phyloP scores from a whole-genome alignment of 2,113 vertebrate species.

The Pogonocichla stellata region DNA sequence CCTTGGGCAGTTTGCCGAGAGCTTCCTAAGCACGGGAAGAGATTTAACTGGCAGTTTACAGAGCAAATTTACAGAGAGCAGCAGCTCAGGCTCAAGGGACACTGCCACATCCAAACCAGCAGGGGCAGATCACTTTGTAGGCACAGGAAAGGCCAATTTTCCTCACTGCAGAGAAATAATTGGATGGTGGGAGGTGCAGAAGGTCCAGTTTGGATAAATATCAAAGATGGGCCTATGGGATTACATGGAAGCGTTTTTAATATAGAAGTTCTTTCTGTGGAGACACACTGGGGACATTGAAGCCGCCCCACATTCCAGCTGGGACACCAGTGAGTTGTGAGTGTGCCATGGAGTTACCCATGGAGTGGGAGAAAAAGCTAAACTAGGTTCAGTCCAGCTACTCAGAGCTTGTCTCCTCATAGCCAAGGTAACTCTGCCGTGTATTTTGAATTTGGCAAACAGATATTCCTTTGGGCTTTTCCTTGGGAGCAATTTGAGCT shows the following conservation, averaged over 20 bases:
- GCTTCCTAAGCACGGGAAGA: not conserved
- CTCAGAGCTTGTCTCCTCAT: not conserved
- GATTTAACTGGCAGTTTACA: not conserved
- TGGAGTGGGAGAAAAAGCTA: not conserved
- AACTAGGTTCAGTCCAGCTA: not conserved
- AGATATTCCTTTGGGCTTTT: not conserved
- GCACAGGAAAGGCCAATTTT: not conserved
- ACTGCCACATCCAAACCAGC: not conserved
- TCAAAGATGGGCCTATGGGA: not conserved
- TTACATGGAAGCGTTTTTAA: not conserved
- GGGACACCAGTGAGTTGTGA: rapidly evolving
- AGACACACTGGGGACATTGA: not conserved
- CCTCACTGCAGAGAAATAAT: not conserved
- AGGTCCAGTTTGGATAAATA: not conserved
- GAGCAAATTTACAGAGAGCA: not conserved
- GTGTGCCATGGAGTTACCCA: not conserved
- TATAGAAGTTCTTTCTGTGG: not conserved
- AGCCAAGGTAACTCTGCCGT: not conserved
- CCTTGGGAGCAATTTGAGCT: not conserved
- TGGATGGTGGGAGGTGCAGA: not conserved
- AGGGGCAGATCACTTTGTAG: not conserved
- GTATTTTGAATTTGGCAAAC: not conserved
- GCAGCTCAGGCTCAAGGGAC: not conserved
- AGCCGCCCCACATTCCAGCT: not conserved
- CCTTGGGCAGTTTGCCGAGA: not conserved